Base-by-base conservation (phyloP, 2,113 vertebrate species). In the Phrynosoma blainvillii region DNA sequence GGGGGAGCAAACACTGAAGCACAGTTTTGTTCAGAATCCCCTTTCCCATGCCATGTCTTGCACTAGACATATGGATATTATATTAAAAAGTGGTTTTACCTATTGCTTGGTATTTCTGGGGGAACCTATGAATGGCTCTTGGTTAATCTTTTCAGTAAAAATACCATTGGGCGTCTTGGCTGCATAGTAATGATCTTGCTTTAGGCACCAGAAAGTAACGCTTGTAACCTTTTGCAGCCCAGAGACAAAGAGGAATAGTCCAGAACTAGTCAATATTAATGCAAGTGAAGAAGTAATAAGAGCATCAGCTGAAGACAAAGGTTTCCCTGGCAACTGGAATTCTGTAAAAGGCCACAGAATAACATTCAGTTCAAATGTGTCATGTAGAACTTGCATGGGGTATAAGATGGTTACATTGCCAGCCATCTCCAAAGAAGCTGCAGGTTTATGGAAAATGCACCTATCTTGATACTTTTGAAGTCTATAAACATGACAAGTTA, bases 251-350 rank as follows among this genome's bases (percentile, higher is more conserved):
- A 81, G 27, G 36, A 66, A 20, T 0, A 18, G 56, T 83, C 88
- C 91, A 79, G 54, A 36, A 89, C 18, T 62, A 84, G 80, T 79
- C 87, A 89, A 71, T 54, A 3, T 21, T 52, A 80, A 16, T n/a
- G 25, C 90, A 89, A 83, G 82, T 3, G 4, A 88, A 84, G 62
- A 86, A 52, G 30, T 36, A 77, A 86, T 21, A 88, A 77, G 70
- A 23, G n/a, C 79, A 40, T 47, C 65, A 82, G 77, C 66, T 54
- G 91, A 84, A 90, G n/a, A 73, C 73, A 62, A 85, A 93, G 73
- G 25, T 94, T 95, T 94, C 87, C 66, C 70, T 91, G 87, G 92
- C 88, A 94, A 93, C 85, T 18, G n/a, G 75, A 30, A 88, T 74
- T 89, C 86, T 89, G 68, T 6, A 20, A 78, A 47, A 84, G 6